A percentile compares a stretch with the other conserved stretches of the same genome.
These are phyloP conservation scores for Drosophila ambigua DNA, from an alignment of 1,140 invertebrate genomes.

Conservation along the genomic window DNA sequence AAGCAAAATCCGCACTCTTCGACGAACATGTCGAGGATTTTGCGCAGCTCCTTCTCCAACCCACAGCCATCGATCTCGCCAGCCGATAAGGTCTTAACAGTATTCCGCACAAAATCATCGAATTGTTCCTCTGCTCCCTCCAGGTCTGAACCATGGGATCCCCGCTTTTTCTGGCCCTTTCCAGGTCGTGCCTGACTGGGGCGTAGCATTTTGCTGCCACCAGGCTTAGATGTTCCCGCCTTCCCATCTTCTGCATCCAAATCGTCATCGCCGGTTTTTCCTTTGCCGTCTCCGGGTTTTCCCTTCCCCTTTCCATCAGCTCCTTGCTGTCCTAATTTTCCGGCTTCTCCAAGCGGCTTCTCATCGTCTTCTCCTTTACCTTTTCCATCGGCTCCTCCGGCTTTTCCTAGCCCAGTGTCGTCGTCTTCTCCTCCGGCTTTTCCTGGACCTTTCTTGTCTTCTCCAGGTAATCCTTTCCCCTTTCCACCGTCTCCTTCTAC, in stretches of 20 bases:
- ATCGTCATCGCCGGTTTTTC: neutral
- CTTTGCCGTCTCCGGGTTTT: neutral
- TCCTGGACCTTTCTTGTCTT: neutral
- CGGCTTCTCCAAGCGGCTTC: neutral
- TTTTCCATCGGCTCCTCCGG: too few relatives aligned
- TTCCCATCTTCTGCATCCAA: neutral
- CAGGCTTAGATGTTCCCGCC: neutral
- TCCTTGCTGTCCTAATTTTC: too few relatives aligned
- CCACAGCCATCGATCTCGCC: slow-evolving; percentile 56
- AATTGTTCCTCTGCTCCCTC: slow-evolving; percentile 43
- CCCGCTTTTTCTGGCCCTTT: neutral
- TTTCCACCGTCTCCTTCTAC: too few relatives aligned
- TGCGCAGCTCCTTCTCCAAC: slow-evolving; percentile 60
- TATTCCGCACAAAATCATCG: slow-evolving; percentile 57
- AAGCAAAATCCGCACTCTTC: slow-evolving; percentile 73
- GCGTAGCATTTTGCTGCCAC: neutral
- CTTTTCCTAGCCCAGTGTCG: too few relatives aligned
- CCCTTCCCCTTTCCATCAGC: too few relatives aligned
- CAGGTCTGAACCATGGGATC: neutral
- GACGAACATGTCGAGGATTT: slow-evolving; percentile 67
- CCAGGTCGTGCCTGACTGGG: neutral
- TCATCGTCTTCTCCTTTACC: neutral
- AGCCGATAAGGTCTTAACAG: slow-evolving; percentile 41
- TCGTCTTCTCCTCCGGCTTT: neutral
- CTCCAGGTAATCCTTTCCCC: neutral